Evolutionary conservation across 2,797 vertebrate species (phyloP).

Genomic region (Columba guinea): DNA sequence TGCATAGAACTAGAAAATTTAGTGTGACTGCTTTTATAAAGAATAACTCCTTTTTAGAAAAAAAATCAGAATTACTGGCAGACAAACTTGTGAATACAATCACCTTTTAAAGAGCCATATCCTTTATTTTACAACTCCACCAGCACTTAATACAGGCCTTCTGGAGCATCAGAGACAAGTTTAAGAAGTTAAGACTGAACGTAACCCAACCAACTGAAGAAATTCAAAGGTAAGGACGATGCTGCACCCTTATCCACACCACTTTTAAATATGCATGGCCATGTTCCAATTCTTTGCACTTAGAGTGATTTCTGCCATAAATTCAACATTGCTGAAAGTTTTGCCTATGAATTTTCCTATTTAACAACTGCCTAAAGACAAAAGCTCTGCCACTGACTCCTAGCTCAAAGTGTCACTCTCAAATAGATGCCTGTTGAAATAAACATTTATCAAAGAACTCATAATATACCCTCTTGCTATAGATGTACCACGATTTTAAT

Average conservation of each 20-base stretch:
- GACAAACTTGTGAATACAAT: conserved; percentile 51
- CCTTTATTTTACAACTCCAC: conserved; percentile 32
- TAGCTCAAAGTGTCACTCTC: not conserved
- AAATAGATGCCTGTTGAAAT: not conserved
- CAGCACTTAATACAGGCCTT: not conserved
- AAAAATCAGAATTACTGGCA: conserved; percentile 64
- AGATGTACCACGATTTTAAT: not conserved
- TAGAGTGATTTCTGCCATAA: not conserved
- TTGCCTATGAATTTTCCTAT: not conserved
- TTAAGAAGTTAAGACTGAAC: not conserved
- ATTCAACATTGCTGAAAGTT: not conserved
- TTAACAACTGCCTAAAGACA: not conserved
- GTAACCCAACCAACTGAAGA: not conserved
- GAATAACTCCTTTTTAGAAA: conserved; percentile 70
- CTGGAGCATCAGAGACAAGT: not conserved
- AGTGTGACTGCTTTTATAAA: conserved; percentile 76
- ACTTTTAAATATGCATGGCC: not conserved
- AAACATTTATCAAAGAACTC: not conserved
- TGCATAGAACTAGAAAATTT: conserved; percentile 79
- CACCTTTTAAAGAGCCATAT: conserved; percentile 44
- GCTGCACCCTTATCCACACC: not conserved
- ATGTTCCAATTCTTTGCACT: not conserved
- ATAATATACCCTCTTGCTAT: rapidly evolving
- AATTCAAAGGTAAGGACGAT: not conserved
- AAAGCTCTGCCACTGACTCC: not conserved